Evolutionary conservation across 2,888 invertebrate genomes (phyloP), one percentile per base, ranked within the genome.

Genomic region (Chymomyza caudatula): DNA sequence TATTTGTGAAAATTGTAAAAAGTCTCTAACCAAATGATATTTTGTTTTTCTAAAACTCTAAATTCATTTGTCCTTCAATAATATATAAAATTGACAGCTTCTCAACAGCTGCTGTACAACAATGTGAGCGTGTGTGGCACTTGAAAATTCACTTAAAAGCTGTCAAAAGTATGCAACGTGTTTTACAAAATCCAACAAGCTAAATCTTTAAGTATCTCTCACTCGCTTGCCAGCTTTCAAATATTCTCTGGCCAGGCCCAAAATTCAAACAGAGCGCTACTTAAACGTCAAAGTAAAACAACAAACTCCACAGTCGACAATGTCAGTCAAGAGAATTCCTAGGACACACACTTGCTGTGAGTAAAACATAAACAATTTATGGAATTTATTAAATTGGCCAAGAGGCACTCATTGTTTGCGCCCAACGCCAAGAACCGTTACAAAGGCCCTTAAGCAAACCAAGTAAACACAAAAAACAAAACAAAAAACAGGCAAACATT

Each of bases 361-460:
- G 70, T 64, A 59, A 69, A 68, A 61, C 71, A 78, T 78, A 85
- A 86, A 83, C 83, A 79, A 87, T 84, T 87, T 87, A 87, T 84
- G 79, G 77, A 85, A 86, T 87, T 82, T 84, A 85, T 79, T 78
- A 87, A 87, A 87, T 84, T 87, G 87, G 76, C 76, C 83, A 75
- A 77, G 73, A 72, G 75, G 73, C 67, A 65, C 66, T 67, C 71
- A 69, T 74, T 77, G 72, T 60, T 51, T 43, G 52, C 47, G 17
- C 53, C n/a, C 23, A 25, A 29, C 53, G 51, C 17, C 19, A 25
- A 60, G 20, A 67, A 65, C 54, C 60, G 59, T 64, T 65, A 65
- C 64, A 69, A 72, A 64, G 69, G 69, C 65, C 72, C 77, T 69
- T 63, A 63, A 74, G 80, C 67, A 55, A 65, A 13, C 29, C 59